Evolutionary conservation across 2,888 invertebrate genomes (phyloP).

Genomic region (Coleophora deauratella): DNA sequence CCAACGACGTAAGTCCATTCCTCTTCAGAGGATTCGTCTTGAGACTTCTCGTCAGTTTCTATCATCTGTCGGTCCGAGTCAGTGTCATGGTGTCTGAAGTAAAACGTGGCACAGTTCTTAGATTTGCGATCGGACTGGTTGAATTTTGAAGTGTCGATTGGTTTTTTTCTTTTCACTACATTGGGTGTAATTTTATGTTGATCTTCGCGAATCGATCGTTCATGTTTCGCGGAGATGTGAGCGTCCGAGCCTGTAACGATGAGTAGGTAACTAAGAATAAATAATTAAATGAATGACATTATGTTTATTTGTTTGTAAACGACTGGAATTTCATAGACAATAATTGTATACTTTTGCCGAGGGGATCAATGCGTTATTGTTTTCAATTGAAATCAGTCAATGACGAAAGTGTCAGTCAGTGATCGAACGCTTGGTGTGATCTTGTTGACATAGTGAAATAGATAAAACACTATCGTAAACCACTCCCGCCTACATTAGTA

Average conservation of each 20-base stretch:
- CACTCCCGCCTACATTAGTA: too few relatives aligned
- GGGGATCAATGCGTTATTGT: slow-evolving; percentile 36
- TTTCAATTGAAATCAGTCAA: slow-evolving; percentile 31
- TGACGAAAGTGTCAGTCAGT: background rate
- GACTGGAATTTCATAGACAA: slow-evolving; percentile 21
- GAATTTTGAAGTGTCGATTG: slow-evolving; percentile 75
- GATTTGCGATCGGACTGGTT: slow-evolving; percentile 84
- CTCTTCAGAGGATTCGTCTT: slow-evolving; percentile 65
- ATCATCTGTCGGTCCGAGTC: slow-evolving; percentile 84
- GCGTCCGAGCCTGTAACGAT: slow-evolving; percentile 42
- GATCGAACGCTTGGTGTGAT: background rate
- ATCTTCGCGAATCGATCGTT: slow-evolving; percentile 26
- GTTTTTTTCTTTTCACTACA: slow-evolving; percentile 67
- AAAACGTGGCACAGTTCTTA: slow-evolving; percentile 88
- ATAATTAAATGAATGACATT: slow-evolving; percentile 14
- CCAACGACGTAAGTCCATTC: slow-evolving; percentile 80
- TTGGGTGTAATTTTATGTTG: slow-evolving; percentile 56
- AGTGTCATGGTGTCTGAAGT: slow-evolving; percentile 90
- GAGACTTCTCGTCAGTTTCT: slow-evolving; percentile 61
- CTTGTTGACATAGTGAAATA: too few relatives aligned
- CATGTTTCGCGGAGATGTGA: slow-evolving; percentile 26
- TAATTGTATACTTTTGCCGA: slow-evolving; percentile 17
- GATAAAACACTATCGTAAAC: too few relatives aligned
- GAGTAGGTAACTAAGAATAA: slow-evolving; percentile 17
- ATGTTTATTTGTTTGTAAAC: slow-evolving; percentile 34